Evolutionary conservation across 2,113 vertebrate genomes (phyloP).

Genomic region (Euleptes europaea): DNA sequence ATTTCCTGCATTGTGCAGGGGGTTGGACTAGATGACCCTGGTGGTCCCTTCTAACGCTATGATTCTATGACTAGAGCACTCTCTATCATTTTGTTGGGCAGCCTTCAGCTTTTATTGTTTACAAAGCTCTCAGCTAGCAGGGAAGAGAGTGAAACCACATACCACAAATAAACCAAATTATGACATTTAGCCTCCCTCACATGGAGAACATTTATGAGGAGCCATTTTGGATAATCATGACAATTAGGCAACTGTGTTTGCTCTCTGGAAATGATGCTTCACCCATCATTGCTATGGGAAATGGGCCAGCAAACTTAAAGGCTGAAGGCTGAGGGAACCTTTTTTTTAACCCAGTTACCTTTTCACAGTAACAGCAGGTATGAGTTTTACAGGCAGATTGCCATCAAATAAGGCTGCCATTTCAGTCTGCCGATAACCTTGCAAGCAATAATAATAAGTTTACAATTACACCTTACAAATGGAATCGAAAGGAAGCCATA

Average conservation of each 20-base stretch:
- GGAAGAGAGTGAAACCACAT: neutral
- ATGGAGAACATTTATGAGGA: constrained; percentile 31
- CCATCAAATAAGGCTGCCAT: constrained; percentile 22
- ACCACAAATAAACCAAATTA: constrained; percentile 19
- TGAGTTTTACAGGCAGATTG: constrained; percentile 22
- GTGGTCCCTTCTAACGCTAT: no score
- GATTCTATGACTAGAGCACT: no score
- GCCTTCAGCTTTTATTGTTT: neutral
- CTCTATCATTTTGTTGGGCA: neutral
- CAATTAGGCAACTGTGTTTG: constrained; percentile 33
- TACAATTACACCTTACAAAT: constrained; percentile 34
- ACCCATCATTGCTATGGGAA: constrained; percentile 42
- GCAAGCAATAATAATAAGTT: constrained; percentile 21
- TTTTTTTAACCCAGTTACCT: constrained; percentile 34
- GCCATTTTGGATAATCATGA: constrained; percentile 34
- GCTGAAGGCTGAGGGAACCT: neutral
- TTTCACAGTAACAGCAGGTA: constrained; percentile 25
- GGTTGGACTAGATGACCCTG: no score
- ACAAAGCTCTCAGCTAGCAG: neutral
- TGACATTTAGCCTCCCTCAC: constrained; percentile 9
- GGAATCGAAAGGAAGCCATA: constrained; percentile 25
- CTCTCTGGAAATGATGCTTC: constrained; percentile 30
- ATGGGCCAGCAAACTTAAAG: constrained; percentile 11
- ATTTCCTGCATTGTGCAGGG: no score
- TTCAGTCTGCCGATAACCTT: constrained; percentile 22